Base-by-base conservation (phyloP, 2,113 vertebrate genomes). In the Podilymbus podiceps region DNA sequence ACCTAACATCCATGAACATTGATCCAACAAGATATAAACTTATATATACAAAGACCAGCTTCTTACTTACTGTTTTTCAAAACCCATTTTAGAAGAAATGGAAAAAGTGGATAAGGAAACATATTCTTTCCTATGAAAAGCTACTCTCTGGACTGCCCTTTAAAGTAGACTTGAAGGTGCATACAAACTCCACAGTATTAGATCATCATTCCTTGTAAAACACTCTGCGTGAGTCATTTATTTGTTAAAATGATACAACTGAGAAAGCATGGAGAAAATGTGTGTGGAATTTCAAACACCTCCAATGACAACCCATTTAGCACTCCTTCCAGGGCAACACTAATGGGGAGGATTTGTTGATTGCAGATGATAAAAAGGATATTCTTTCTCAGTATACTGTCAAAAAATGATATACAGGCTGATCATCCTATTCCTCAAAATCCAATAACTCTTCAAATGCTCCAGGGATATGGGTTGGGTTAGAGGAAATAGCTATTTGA, bases 341-440 rank as follows among this genome's bases (percentile, higher is more conserved):
- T 83, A 92, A 92, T 58, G n/a, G 47, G 30, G 17, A 93, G 27
- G 15, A 83, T 50, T 22, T 88, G 35, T 56, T 88, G 40, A 49
- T 11, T 69, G 27, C 42, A 89, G 84, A 92, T 68, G 28, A 92
- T 81, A 56, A 95, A 95, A 85, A 71, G 6, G 9, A 62, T 88
- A 38, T 91, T 73, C 80, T 89, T 90, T 88, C 68, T 63, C 47
- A 75, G 12, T 75, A 19, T 71, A 31, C 46, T 95, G 50, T 96
- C 94, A 95, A 89, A 80, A 93, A 27, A 66, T 64, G 14, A 71
- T 72, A 89, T 49, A 93, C 95, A 92, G 68, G 47, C 53, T 82
- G 47, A 89, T 85, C 55, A 91, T 79, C 3, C 6, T 44, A 8
- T 77, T 88, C 30, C 16, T 82, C 58, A 76, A 58, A 62, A 83